A percentile compares a stretch with the other conserved stretches of the same genome.
phyloP scores from a whole-genome alignment of 2,797 vertebrate species.

The Micrastur ruficollis region DNA sequence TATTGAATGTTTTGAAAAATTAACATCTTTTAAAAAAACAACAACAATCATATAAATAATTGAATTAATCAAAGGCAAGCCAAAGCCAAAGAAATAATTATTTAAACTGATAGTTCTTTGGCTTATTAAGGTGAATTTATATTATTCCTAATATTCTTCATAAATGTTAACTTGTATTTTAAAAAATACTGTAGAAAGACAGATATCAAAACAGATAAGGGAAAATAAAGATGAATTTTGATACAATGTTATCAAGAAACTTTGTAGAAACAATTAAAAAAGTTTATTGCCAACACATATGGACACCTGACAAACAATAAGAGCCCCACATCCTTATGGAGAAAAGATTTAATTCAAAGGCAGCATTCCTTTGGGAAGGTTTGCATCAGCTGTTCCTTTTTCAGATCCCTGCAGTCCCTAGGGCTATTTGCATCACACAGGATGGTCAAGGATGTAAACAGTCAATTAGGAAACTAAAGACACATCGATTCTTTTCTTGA shows the following conservation, averaged over 20 bases:
- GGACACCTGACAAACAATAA: background rate
- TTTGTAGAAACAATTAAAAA: background rate
- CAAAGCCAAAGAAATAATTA: background rate
- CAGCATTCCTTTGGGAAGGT: background rate
- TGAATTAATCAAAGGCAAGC: background rate
- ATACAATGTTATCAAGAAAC: background rate
- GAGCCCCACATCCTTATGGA: background rate
- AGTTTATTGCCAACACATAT: background rate
- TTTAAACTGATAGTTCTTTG: no score
- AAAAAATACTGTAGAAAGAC: background rate
- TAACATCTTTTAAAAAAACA: rapidly evolving
- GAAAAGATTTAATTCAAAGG: background rate
- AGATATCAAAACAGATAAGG: background rate
- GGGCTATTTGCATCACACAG: background rate
- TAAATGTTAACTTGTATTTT: background rate
- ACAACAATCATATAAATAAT: no score
- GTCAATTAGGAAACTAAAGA: background rate
- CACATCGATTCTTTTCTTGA: no score
- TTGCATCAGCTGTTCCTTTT: background rate
- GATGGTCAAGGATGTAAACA: background rate
- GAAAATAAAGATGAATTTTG: background rate
- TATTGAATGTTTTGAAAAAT: background rate
- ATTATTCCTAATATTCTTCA: background rate
- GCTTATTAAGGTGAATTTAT: background rate
- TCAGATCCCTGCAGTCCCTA: background rate